Conservation (phyloP, 2,888 invertebrate species). For the Thysanoteuthis rhombus region DNA sequence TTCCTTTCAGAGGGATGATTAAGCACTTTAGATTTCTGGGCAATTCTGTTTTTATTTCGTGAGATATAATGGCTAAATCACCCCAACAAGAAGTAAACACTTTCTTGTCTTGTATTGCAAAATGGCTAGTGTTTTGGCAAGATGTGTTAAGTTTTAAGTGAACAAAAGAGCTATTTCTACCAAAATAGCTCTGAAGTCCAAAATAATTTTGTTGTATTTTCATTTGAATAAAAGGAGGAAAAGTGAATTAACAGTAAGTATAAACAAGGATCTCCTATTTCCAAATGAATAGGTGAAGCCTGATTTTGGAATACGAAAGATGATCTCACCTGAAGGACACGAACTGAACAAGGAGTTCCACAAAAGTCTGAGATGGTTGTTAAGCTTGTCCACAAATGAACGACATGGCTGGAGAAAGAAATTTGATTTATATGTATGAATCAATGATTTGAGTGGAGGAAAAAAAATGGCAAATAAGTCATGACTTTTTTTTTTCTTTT, state of each 20-base stretch:
- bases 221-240: not conserved
- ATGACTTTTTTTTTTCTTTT: too few species aligned
- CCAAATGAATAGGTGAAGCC: not conserved
- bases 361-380: not conserved
- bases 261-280: not conserved
- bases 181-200: not conserved
- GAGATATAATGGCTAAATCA: too few species aligned
- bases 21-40: too few species aligned
- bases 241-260: not conserved
- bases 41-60: too few species aligned
- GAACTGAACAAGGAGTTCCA: not conserved
- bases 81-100: too few species aligned
- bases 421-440: not conserved
- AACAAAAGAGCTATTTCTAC: not conserved
- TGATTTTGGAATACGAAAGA: not conserved
- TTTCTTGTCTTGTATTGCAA: too few species aligned
- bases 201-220: not conserved
- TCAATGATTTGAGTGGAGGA: not conserved
- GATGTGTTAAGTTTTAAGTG: not conserved
- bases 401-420: not conserved
- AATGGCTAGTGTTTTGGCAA: too few species aligned
- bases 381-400: slow-evolving; percentile 12
- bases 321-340: not conserved
- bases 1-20: too few species aligned
- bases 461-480: too few species aligned